These are phyloP conservation scores for Digitonthophagus gazella DNA, from an alignment of 2,888 invertebrate genomes.

Conservation along the genomic window DNA sequence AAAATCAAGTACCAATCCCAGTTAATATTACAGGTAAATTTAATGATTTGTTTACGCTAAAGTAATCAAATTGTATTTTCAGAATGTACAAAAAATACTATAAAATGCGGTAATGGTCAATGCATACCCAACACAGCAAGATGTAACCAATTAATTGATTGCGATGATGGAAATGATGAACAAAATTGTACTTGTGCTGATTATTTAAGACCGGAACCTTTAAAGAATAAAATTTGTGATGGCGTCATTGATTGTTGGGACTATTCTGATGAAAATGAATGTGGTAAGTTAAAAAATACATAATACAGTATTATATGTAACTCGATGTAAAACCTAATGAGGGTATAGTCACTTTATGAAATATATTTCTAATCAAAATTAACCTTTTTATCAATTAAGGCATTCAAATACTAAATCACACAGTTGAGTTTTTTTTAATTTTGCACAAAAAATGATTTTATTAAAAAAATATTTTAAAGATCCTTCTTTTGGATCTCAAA, in stretches of 20 bases:
- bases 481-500: too few relatives aligned
- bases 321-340: not conserved
- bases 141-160: constrained; percentile 71
- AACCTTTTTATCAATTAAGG: too few relatives aligned
- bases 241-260: constrained; percentile 79
- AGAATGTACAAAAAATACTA: constrained; percentile 55
- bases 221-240: constrained; percentile 74
- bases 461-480: too few relatives aligned
- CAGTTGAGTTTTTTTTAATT: too few relatives aligned
- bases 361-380: too few relatives aligned
- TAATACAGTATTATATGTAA: not conserved
- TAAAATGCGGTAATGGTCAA: constrained; percentile 62
- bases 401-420: too few relatives aligned
- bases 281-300: constrained; percentile 60
- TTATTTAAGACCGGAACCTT: constrained; percentile 66
- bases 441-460: too few relatives aligned
- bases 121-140: constrained; percentile 65
- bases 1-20: not conserved
- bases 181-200: constrained; percentile 73
- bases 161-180: constrained; percentile 69
- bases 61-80: constrained; percentile 38
- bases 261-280: constrained; percentile 73
- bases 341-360: too few relatives aligned
- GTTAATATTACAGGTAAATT: constrained; percentile 19
- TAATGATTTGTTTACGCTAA: constrained; percentile 17